Evolutionary conservation across 2,797 vertebrate species (phyloP).

Genomic region (Adelosebastes latens): DNA sequence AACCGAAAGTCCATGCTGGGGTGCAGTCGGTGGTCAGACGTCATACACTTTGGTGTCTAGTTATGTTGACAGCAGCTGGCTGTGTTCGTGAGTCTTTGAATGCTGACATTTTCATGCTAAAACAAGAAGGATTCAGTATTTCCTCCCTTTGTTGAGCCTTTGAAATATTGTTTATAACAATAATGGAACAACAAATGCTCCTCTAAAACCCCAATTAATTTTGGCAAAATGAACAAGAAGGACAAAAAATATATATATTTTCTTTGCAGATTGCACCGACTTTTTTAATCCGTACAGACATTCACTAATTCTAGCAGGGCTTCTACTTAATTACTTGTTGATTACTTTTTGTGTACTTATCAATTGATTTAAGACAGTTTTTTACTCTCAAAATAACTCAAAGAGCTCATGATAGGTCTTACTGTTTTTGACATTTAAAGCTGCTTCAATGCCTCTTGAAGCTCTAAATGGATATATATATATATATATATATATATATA

Average conservation of each 20-base stretch:
- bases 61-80: background rate
- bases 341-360: background rate
- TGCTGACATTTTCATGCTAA: background rate
- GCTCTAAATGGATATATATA: background rate
- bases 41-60: background rate
- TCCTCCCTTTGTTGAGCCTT: background rate
- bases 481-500: no score
- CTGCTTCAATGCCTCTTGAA: background rate
- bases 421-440: background rate
- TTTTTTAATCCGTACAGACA: background rate
- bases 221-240: background rate
- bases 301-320: background rate
- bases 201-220: background rate
- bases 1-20: slow-evolving; percentile 18
- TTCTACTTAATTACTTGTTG: background rate
- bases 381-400: background rate
- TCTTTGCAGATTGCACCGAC: background rate
- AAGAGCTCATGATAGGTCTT: background rate
- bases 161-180: background rate
- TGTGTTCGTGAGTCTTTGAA: background rate
- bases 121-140: background rate
- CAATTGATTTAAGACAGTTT: background rate
- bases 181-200: background rate
- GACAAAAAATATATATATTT: background rate
- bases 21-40: background rate